Evolutionary conservation across 1,140 invertebrate species (phyloP).

Genomic region (Magallana ariakensis): DNA sequence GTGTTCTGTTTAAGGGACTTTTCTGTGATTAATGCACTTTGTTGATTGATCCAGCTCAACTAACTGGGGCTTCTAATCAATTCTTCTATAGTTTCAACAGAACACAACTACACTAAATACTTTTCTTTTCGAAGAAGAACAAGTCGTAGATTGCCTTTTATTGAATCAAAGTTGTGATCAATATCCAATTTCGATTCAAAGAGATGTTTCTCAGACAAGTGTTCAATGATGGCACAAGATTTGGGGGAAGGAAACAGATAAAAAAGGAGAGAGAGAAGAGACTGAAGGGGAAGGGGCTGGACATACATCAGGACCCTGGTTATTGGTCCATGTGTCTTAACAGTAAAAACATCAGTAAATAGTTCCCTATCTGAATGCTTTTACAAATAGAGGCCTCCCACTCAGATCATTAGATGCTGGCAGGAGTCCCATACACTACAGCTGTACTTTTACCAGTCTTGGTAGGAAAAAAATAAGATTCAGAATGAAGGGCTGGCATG

Average conservation of each 20-base stretch:
- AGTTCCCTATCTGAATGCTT: background rate
- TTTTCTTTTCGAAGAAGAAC: background rate
- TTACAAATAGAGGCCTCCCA: background rate
- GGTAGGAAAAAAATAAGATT: background rate
- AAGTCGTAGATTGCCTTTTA: background rate
- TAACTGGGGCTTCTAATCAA: conserved; percentile 13
- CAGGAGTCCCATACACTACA: background rate
- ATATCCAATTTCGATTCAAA: background rate
- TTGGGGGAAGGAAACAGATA: too few species aligned
- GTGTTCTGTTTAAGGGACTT: background rate
- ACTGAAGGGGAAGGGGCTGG: too few species aligned
- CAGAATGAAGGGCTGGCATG: conserved; percentile 14
- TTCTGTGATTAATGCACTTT: conserved; percentile 28
- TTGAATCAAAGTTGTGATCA: background rate
- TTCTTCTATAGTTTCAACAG: background rate
- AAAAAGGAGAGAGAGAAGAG: too few species aligned
- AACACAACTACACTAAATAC: background rate
- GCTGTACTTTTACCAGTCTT: background rate
- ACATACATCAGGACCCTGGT: too few species aligned
- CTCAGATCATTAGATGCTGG: conserved; percentile 32
- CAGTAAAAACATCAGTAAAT: too few species aligned
- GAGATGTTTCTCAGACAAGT: too few species aligned
- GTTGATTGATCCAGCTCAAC: conserved; percentile 13
- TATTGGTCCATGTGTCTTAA: too few species aligned
- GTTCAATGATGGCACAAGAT: too few species aligned